These are phyloP conservation scores for Cheilosia vernalis DNA, from an alignment of 2,888 invertebrate species.

Conservation along the genomic window DNA sequence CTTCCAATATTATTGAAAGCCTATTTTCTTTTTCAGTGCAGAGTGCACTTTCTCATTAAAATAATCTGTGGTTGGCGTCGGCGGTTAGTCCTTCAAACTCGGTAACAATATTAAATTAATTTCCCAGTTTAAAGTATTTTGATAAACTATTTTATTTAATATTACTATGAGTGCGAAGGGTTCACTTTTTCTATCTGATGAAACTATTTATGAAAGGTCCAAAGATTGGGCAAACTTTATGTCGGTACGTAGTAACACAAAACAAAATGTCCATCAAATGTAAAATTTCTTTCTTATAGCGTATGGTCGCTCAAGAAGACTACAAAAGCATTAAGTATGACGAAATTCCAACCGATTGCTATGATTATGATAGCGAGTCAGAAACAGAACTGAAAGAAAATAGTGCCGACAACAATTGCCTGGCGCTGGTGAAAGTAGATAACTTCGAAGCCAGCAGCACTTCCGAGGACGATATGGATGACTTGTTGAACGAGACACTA, in stretches of 20 bases:
- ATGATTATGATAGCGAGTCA: conserved; percentile 20
- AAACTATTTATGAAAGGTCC: conserved; percentile 77
- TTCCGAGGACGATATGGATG: conserved; percentile 61
- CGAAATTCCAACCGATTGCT: conserved; percentile 35
- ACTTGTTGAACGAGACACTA: conserved; percentile 79
- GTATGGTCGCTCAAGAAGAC: conserved; percentile 11
- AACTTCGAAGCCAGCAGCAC: conserved; percentile 43
- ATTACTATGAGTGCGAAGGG: not conserved
- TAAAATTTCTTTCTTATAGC: conserved; percentile 43
- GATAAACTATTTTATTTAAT: not conserved
- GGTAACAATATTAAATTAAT: too few species aligned
- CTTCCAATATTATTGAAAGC: too few species aligned
- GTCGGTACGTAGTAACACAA: conserved; percentile 75
- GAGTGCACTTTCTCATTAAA: too few species aligned
- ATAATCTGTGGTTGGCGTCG: too few species aligned
- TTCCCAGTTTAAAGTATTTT: too few species aligned
- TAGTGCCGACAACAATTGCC: conserved; percentile 22
- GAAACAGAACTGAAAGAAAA: not conserved
- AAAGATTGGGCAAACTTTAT: conserved; percentile 79
- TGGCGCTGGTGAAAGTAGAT: conserved; percentile 19
- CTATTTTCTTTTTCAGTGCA: too few species aligned
- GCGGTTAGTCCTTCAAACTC: too few species aligned
- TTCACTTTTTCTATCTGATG: conserved; percentile 40
- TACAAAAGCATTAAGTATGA: conserved; percentile 14
- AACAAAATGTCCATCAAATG: not conserved